Evolutionary conservation across 1,140 invertebrate genomes (phyloP), one percentile per base, ranked within the genome.

Genomic region (Drosophila sulfurigaster): DNA sequence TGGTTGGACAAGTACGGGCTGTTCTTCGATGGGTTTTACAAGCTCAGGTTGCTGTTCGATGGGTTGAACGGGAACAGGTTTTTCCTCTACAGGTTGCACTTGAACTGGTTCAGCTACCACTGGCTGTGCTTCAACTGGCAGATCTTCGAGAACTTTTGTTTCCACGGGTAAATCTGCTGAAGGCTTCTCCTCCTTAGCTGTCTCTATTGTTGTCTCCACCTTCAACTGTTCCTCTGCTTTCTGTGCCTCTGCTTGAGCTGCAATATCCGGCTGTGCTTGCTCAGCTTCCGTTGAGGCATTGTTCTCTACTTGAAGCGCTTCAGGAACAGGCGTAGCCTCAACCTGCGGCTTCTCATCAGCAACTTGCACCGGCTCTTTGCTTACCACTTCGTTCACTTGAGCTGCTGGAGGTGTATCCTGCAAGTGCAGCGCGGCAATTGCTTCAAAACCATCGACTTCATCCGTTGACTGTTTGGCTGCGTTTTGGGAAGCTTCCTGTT

Each of bases 401-500:
- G 20, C n/a, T 5, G 3, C 41, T 46, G 54, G 35, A 20, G 5
- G 41, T 13, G 5, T 25, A 8, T 43, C 38, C 11, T 4, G 11
- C 41, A 54, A 3, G 6, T 49, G 15, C 1, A 38, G 8, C 11
- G 41, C 5, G 13, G 20, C 20, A 13, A 15, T 45, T n/a, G 57
- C 10, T 28, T 59, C 30, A 13, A 54, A 35, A 32, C n/a, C 25
- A 35, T 56, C 52, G 1, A 43, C 45, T 11, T 58, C 57, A 16
- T 7, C 28, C 30, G n/a, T 32, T 15, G 20, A 1, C 35, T 1
- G 7, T 8, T 38, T 38, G 35, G 35, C 2, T 10, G 8, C 35
- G n/a, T 5, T 13, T 43, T 43, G 41, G 8, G 38, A 7, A 32
- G 8, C 38, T 41, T 10, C 11, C n/a, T 5, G 1, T n/a, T 30